These are phyloP conservation scores for Bubo scandiacus DNA, from an alignment of 2,113 vertebrate genomes.

Conservation along the genomic window DNA sequence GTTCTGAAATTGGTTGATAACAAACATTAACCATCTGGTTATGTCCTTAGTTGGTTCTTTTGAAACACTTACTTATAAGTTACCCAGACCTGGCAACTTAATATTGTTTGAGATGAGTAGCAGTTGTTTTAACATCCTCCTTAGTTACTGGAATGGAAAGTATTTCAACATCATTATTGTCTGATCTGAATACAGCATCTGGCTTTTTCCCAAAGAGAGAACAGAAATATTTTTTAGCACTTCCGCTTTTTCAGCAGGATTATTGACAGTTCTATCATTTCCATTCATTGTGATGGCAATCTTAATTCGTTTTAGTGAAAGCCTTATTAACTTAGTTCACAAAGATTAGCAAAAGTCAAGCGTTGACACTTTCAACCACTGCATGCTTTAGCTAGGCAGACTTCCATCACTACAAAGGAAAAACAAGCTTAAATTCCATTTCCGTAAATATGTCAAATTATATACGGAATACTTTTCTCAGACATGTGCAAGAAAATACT, in stretches of 20 bases:
- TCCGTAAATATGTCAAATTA: background rate
- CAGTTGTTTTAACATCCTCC: constrained; percentile 65
- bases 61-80: background rate
- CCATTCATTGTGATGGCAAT: background rate
- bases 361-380: background rate
- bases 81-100: constrained; percentile 27
- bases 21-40: constrained; percentile 42
- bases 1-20: background rate
- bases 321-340: background rate
- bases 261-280: background rate
- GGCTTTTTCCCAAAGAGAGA: constrained; percentile 35
- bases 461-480: background rate
- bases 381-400: background rate
- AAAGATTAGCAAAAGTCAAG: background rate
- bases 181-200: constrained; percentile 35
- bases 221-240: constrained; percentile 26
- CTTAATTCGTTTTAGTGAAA: background rate
- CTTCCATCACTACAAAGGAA: background rate
- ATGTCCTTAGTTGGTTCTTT: background rate
- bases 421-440: background rate
- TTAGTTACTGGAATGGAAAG: constrained; percentile 67
- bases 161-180: constrained; percentile 61
- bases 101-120: constrained; percentile 41
- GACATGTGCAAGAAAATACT: background rate
- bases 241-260: background rate